Conservation (phyloP, 2,113 vertebrate species). For the Saguinus midas region DNA sequence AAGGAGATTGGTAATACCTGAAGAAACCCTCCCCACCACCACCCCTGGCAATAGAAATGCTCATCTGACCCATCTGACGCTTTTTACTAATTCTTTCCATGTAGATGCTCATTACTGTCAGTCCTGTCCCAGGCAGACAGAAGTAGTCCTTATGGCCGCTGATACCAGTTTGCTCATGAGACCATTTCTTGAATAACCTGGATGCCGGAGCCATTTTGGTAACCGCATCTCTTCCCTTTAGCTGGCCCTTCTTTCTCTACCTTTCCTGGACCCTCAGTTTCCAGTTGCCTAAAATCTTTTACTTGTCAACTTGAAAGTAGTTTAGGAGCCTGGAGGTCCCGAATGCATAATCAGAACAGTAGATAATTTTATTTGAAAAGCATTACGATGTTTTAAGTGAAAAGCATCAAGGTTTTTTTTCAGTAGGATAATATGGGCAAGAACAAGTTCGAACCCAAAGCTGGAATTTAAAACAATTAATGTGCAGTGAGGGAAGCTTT, state of each 20-base stretch:
- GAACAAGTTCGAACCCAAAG: neutral
- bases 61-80: neutral
- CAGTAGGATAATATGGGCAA: neutral
- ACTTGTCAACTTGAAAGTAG: neutral
- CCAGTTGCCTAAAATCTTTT: neutral
- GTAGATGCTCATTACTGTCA: neutral
- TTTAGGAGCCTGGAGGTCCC: neutral
- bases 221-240: neutral
- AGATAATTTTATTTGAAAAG: neutral
- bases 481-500: neutral
- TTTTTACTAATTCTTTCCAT: neutral
- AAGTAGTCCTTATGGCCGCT: neutral
- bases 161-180: neutral
- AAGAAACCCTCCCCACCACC: neutral
- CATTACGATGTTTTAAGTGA: neutral
- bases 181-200: neutral
- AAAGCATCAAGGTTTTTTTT: neutral
- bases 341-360: neutral
- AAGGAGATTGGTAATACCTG: neutral
- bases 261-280: neutral
- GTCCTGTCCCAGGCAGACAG: neutral
- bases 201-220: neutral
- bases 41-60: neutral
- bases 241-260: neutral
- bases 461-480: neutral